phyloP scores from a whole-genome alignment of 2,797 vertebrate species.

The Pagetopsis macropterus region DNA sequence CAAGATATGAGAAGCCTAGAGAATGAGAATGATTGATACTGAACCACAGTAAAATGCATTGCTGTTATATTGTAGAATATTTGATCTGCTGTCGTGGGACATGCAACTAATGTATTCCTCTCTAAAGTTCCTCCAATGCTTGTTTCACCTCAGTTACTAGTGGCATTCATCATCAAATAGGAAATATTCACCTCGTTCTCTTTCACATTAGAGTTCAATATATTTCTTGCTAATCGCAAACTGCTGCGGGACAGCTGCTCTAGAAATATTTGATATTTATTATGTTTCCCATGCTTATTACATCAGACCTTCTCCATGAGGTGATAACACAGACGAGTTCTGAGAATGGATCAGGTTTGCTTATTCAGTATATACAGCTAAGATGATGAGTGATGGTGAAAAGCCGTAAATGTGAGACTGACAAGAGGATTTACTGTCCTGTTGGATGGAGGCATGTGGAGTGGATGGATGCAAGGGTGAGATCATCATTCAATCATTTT shows the following conservation, averaged over 20 bases:
- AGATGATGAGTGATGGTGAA: conserved; percentile 59
- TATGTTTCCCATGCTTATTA: conserved; percentile 49
- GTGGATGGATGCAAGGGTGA: conserved; percentile 49
- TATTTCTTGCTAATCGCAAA: conserved; percentile 16
- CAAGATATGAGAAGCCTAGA: neutral
- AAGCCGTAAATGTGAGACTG: conserved; percentile 59
- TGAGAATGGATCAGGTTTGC: conserved; percentile 46
- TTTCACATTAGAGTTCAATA: conserved; percentile 15
- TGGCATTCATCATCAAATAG: neutral
- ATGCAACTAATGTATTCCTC: neutral
- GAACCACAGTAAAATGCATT: neutral
- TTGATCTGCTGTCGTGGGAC: neutral
- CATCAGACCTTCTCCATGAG: conserved; percentile 19
- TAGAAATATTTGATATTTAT: conserved; percentile 49
- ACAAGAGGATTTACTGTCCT: conserved; percentile 59
- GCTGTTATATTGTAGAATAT: neutral
- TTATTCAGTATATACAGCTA: conserved; percentile 50
- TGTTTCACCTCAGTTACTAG: neutral
- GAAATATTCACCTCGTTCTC: neutral
- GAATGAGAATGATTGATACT: neutral
- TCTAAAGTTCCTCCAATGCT: neutral
- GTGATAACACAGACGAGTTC: conserved; percentile 32
- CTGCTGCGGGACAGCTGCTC: conserved; percentile 53
- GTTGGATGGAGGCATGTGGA: conserved; percentile 40
- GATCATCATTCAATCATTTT: conserved; percentile 62